Conservation (phyloP, 2,888 invertebrate genomes). For the Empis stercorea region DNA sequence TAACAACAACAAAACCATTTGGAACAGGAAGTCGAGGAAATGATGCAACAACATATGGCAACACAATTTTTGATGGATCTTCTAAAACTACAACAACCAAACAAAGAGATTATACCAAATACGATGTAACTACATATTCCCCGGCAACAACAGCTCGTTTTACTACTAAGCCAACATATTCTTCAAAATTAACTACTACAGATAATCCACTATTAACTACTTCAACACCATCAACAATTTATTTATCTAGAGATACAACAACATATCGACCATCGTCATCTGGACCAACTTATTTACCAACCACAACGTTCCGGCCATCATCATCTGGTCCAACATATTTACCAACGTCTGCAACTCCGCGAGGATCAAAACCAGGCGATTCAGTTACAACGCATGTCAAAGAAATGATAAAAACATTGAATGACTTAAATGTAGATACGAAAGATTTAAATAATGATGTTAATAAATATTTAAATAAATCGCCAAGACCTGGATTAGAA, state of each 20-base stretch:
- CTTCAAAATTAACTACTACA: conserved; percentile 1
- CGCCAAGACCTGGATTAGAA: conserved; percentile 48
- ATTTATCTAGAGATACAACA: conserved; percentile 18
- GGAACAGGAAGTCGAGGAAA: no score
- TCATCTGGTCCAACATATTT: conserved; percentile 7
- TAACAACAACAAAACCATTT: no score
- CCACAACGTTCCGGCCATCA: conserved; percentile 4
- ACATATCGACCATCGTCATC: conserved; percentile 12
- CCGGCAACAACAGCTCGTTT: no score
- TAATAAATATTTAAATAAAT: conserved; percentile 37
- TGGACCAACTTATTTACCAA: conserved; percentile 27
- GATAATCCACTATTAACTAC: conserved; percentile 8
- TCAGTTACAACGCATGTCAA: conserved; percentile 52
- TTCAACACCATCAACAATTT: conserved; percentile 26
- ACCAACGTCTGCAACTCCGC: conserved; percentile 1
- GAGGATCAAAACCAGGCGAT: conserved; percentile 11
- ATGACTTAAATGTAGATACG: conserved; percentile 38
- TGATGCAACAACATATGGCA: no score
- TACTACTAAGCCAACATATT: no score
- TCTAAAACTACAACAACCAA: no score
- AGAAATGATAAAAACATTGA: conserved; percentile 54
- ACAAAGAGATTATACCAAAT: no score
- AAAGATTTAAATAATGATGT: conserved; percentile 27
- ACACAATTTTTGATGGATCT: no score
- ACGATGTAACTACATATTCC: no score